Conservation (phyloP, 2,797 vertebrate genomes). For the Anguilla pacifica region DNA sequence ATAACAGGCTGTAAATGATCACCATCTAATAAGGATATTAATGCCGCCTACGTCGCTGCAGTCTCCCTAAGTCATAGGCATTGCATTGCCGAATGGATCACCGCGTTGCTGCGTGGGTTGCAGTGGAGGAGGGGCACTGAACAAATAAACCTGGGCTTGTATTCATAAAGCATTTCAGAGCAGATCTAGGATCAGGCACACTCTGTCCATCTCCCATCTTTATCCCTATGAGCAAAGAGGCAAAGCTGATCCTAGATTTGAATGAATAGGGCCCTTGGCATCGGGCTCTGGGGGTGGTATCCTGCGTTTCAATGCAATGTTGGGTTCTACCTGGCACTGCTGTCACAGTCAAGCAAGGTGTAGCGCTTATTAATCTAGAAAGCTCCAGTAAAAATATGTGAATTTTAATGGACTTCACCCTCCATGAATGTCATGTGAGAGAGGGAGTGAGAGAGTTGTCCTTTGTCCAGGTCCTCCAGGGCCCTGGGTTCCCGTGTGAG, state of each 20-base stretch:
- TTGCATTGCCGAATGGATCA: neutral
- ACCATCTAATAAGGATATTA: neutral
- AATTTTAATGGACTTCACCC: neutral
- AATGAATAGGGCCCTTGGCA: neutral
- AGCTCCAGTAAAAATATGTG: neutral
- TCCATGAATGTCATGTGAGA: neutral
- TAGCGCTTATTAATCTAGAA: neutral
- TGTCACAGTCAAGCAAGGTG: neutral
- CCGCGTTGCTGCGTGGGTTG: neutral
- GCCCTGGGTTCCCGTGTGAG: neutral
- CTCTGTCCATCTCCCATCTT: neutral
- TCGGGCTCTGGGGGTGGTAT: neutral
- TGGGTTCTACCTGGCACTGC: neutral
- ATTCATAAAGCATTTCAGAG: neutral
- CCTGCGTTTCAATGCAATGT: neutral
- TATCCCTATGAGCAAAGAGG: neutral
- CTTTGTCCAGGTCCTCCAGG: neutral
- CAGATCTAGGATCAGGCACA: neutral
- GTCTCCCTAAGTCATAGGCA: neutral
- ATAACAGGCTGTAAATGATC: neutral
- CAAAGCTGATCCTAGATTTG: neutral
- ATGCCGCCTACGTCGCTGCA: neutral
- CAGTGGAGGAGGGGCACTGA: neutral
- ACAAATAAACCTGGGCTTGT: neutral
- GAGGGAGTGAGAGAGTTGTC: neutral